Base-by-base conservation (phyloP, 64 coral and sea anemone genomes). In the Platygyra sinensis region DNA sequence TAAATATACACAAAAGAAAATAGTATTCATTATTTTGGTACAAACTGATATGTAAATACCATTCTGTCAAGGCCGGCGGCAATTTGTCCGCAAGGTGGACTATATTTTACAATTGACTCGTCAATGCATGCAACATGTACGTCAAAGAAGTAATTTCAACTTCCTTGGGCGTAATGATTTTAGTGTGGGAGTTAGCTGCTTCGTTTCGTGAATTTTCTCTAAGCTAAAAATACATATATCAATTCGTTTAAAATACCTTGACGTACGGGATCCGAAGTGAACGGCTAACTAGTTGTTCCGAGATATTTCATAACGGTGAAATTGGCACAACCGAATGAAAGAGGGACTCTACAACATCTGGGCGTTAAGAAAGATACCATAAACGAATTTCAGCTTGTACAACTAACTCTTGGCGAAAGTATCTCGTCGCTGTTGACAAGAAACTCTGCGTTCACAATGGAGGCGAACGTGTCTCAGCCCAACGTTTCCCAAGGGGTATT, bases 11-110 rank as follows among this genome's bases (percentile, higher is more conserved):
- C 60, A 65, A 83, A 36, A 79, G 38, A 42, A 27, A 62, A 83
- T 83, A 28, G 60, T 38, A 65, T 83, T 83, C 80, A 83, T 83
- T 67, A 63, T 30, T 42, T 69, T 83, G 60, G 24, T 85, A 85
- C 61, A 72, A 19, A 12, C 28, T 30, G 27, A 19, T 80, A 80
- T 60, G 78, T 55, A 80, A 80, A 62, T 80, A 80, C 12, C 76
- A 14, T 25, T 25, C 76, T 79, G 76, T 28, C 24, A 16, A 27
- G 50, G 5, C 29, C 24, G 51, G 27, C 49, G 49, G 10, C n/a
- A 28, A 55, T 30, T 60, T 31, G 51, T 30, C 77, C 11, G 10
- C 25, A 10, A 29, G 30, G 5, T 5, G 12, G 54, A 18, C 5
- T 30, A 67, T 67, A 67, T 67, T 67, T 67, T 67, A 10, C 10